Base-by-base conservation (phyloP, 2,113 vertebrate genomes). In the Alosa alosa region DNA sequence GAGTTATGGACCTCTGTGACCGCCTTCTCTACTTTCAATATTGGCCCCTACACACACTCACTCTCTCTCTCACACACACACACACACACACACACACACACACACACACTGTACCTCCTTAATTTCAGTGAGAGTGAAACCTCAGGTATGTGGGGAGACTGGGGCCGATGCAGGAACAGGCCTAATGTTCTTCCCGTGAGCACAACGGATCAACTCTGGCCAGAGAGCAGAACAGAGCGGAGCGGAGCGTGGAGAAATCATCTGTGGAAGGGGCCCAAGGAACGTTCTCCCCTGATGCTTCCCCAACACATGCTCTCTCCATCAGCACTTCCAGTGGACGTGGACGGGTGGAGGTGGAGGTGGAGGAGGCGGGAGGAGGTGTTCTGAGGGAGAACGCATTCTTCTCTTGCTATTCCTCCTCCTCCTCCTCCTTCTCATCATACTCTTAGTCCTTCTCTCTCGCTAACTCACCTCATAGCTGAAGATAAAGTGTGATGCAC, bases 141-240 rank as follows among this genome's bases (percentile, higher is more conserved):
- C 86, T 60, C 57, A 82, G 85, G 52, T 82, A 86, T 86, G 85
- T 64, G 55, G 25, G 85, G n/a, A n/a, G 52, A 17, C 45, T 46
- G 44, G 7, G 55, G 55, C 52, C 13, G 17, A 18, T 55, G 1
- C 15, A 55, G 52, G 52, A 55, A 3, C 4, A 17, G 52, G 13
- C 52, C 52, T 55, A 55, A 20, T 55, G 52, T 55, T 55, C 52
- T 18, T 55, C 52, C 17, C 52, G 31, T 49, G 47, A 55, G 52
- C 52, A 55, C 15, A 55, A 55, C 52, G 52, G 52, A 55, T 55
- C 17, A 5, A 49, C 8, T 10, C 31, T 31, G 31, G 31, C 31
- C 8, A 49, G 39, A 52, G 20, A 55, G 64, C 18, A 50, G 18
- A 46, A 20, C 41, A 47, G 55, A 82, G 83, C 47, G 22, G 84